A percentile compares a stretch with the other conserved stretches of the same genome.
These are phyloP conservation scores for Pedionomus torquatus DNA, from an alignment of 2,113 vertebrate genomes.

Conservation along the genomic window DNA sequence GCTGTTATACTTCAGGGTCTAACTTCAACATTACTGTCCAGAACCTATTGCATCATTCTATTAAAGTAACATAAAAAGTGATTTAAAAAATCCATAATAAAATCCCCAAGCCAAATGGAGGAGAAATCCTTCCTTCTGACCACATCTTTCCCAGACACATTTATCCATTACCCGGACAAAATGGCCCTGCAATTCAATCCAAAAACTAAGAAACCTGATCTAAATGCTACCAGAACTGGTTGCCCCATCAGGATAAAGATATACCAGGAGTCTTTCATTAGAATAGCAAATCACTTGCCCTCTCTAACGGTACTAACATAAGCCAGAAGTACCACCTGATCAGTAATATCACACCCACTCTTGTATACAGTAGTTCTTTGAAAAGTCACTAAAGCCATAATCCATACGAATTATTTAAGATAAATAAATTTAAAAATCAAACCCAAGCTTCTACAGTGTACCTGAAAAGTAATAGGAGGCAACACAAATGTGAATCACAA, in stretches of 20 bases:
- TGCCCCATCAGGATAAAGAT: background rate
- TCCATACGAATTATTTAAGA: background rate
- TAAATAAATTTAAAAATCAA: background rate
- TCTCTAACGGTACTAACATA: background rate
- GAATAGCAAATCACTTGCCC: background rate
- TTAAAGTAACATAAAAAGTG: background rate
- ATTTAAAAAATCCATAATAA: background rate
- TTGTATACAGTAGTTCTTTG: background rate
- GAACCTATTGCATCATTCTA: background rate
- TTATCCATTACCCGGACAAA: background rate
- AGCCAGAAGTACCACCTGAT: background rate
- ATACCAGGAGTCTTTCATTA: background rate
- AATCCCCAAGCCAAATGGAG: background rate
- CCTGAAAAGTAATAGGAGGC: background rate
- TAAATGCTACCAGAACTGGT: background rate
- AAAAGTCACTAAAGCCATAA: background rate
- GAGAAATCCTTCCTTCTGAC: background rate
- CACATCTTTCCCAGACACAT: background rate
- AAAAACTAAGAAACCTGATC: background rate
- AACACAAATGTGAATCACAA: background rate
- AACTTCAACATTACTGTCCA: background rate
- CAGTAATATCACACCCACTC: background rate
- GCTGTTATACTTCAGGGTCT: background rate
- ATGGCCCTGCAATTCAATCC: background rate
- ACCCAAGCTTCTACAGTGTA: background rate